These are phyloP conservation scores for Psephotus haematonotus DNA, from an alignment of 2,113 vertebrate genomes.

Conservation along the genomic window DNA sequence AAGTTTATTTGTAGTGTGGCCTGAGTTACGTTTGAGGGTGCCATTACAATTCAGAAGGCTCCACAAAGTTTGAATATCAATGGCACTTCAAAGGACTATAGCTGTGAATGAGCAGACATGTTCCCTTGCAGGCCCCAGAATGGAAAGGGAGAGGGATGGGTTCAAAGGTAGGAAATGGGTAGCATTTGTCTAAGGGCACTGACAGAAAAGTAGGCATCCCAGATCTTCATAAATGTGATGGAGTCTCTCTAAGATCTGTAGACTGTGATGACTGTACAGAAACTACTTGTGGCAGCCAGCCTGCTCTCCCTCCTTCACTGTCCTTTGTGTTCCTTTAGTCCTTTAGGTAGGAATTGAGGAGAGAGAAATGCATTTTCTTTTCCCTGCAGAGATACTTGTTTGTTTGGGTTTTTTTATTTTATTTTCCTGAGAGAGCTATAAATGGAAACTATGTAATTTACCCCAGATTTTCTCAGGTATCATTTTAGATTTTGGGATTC, in stretches of 20 bases:
- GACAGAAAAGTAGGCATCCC: neutral
- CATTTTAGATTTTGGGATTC: neutral
- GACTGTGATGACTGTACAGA: neutral
- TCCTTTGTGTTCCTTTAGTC: neutral
- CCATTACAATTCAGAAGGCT: constrained; percentile 66
- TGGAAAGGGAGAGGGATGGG: neutral
- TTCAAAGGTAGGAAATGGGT: constrained; percentile 40
- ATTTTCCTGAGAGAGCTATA: neutral
- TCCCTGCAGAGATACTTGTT: neutral
- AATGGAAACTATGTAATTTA: neutral
- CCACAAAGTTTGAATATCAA: constrained; percentile 71
- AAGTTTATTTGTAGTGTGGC: constrained; percentile 83
- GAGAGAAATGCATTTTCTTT: neutral
- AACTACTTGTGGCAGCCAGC: neutral
- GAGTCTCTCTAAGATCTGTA: neutral
- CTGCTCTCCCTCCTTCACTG: neutral
- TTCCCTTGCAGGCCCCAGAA: constrained; percentile 44
- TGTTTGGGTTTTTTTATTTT: neutral
- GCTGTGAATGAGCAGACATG: constrained; percentile 57
- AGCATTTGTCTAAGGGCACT: neutral
- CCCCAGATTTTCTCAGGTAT: neutral
- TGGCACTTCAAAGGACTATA: constrained; percentile 76
- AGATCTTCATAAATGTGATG: neutral
- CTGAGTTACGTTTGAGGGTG: constrained; percentile 65
- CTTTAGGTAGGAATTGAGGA: neutral